Evolutionary conservation across 2,888 invertebrate species (phyloP), one percentile per base, ranked within the genome.

Genomic region (Eudasyphora cyanicolor): DNA sequence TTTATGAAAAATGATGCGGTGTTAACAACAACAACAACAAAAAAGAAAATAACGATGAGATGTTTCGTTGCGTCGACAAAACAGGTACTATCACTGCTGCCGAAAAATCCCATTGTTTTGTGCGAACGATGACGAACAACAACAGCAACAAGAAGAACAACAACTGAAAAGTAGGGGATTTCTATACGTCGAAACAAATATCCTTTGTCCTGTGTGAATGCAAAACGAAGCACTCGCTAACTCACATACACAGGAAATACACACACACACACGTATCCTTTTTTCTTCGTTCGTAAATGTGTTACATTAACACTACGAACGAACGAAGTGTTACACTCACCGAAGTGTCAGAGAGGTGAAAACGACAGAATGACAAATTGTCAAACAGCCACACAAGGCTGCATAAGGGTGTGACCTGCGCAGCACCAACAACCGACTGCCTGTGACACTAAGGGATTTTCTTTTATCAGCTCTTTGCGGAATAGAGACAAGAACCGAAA

Each of bases 21-120:
- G 67, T 67, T n/a, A n/a, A n/a, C n/a, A n/a, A n/a, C n/a, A n/a
- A n/a, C n/a, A n/a, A n/a, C n/a, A n/a, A n/a, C n/a, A n/a, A n/a
- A n/a, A n/a, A n/a, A n/a, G n/a, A n/a, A 42, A 80, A 67, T 19
- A 71, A 57, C 64, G 21, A 74, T 67, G 67, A 42, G 67, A 42
- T 67, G n/a, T 67, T 38, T 12, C 35, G 17, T 21, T 67, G 67
- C 67, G 67, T 42, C 19, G 42, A 67, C 42, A 42, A 76, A 7
- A 76, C 29, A 24, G 60, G 29, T 29, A 79, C 60, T 51, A 49
- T n/a, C n/a, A n/a, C n/a, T n/a, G n/a, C 21, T 51, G 70, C n/a
- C 35, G 24, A 78, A 74, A 84, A 76, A 71, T 81, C 76, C 84
- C 80, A 81, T 73, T 81, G 76, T 76, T 79, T 81, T 78, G n/a